A percentile compares a stretch with the other conserved stretches of the same genome.
These are phyloP conservation scores for Apodemia hepburni DNA, from an alignment of 2,888 invertebrate genomes.

Conservation along the genomic window DNA sequence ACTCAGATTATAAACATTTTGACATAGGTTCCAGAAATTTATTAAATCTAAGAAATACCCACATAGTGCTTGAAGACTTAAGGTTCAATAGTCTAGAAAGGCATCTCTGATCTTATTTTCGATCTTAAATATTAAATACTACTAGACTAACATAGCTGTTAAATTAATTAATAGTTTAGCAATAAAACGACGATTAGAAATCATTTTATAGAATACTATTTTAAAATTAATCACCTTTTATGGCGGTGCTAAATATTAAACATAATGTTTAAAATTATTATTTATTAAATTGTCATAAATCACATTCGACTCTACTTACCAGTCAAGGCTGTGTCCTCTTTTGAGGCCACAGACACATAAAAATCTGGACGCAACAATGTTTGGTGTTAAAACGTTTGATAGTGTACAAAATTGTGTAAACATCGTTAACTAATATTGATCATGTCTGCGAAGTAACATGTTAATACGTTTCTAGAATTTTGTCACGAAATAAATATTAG, in stretches of 20 bases:
- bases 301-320: conserved; percentile 32
- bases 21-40: too few species aligned
- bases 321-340: conserved; percentile 28
- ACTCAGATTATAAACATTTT: too few species aligned
- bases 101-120: too few species aligned
- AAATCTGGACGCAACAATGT: conserved; percentile 52
- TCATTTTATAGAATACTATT: not conserved
- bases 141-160: too few species aligned
- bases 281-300: conserved; percentile 20
- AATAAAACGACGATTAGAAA: not conserved
- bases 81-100: too few species aligned
- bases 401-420: conserved; percentile 67
- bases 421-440: conserved; percentile 61
- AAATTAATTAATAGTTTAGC: too few species aligned
- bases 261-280: not conserved
- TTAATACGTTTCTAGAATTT: conserved; percentile 48
- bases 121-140: too few species aligned
- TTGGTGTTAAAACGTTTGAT: conserved; percentile 70
- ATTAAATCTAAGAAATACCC: too few species aligned
- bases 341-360: conserved; percentile 38
- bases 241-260: not conserved
- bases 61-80: too few species aligned
- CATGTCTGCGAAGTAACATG: conserved; percentile 51
- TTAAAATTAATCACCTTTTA: not conserved
- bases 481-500: conserved; percentile 33